Percentiles rank a stretch among this genome's conserved stretches.
phyloP scores from a whole-genome alignment of 2,113 vertebrate genomes.

The Cebus imitator region DNA sequence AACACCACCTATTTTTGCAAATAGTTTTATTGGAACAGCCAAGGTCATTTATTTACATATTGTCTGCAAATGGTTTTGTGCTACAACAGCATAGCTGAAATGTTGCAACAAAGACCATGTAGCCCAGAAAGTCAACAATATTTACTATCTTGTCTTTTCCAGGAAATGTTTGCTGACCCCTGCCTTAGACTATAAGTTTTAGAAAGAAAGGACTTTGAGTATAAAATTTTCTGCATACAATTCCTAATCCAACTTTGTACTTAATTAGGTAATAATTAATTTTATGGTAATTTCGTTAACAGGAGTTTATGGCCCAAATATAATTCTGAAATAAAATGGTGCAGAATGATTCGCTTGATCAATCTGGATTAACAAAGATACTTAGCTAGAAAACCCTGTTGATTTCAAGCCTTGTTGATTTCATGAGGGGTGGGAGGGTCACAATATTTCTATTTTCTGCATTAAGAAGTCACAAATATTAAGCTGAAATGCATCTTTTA shows the following conservation, averaged over 20 bases:
- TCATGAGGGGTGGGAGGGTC: background rate
- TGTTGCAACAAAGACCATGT: background rate
- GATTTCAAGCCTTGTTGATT: background rate
- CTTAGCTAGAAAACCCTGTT: background rate
- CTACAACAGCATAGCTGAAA: background rate
- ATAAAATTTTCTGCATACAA: background rate
- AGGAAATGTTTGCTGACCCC: background rate
- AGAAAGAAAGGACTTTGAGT: background rate
- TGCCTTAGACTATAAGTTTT: background rate
- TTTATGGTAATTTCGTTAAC: background rate
- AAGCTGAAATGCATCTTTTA: conserved; percentile 3
- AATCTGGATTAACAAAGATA: background rate
- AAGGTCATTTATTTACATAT: background rate
- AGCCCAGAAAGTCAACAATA: background rate
- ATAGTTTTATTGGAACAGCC: background rate
- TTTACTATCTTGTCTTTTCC: background rate
- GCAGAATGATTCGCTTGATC: background rate
- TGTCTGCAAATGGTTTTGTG: background rate
- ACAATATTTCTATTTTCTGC: background rate
- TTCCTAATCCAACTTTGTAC: background rate
- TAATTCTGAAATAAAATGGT: conserved; percentile 31
- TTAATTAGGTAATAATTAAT: background rate
- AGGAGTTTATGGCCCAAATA: background rate
- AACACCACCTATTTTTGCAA: background rate
- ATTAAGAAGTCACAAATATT: background rate